A percentile compares a stretch with the other conserved stretches of the same genome.
Evolutionary conservation across 1,140 invertebrate genomes (phyloP).

Genomic region (Bombus confusus): DNA sequence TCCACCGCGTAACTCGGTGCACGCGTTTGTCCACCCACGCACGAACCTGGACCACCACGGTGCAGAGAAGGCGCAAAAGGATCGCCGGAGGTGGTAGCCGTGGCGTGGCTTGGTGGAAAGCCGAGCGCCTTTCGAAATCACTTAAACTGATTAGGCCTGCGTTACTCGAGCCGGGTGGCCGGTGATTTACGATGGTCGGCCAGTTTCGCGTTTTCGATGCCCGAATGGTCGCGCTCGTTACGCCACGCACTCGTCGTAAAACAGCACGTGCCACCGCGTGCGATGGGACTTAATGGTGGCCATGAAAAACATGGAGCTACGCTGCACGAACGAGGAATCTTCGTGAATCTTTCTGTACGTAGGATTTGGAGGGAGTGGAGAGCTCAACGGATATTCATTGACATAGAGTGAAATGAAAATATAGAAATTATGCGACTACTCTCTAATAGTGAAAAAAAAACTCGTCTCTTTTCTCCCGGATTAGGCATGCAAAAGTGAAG

Average conservation of each 20-base stretch:
- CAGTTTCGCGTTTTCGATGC: constrained; percentile 70
- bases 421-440: too few relatives aligned
- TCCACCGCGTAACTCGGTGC: constrained; percentile 61
- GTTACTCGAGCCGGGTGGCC: constrained; percentile 61
- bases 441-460: too few relatives aligned
- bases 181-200: constrained; percentile 64
- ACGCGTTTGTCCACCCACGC: constrained; percentile 59
- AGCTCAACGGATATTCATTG: too few relatives aligned
- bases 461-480: too few relatives aligned
- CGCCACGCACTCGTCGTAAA: constrained; percentile 51
- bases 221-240: constrained; percentile 60
- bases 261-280: constrained; percentile 53
- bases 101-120: constrained; percentile 8
- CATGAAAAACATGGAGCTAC: background rate
- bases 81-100: constrained; percentile 34
- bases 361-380: too few relatives aligned
- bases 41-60: constrained; percentile 55
- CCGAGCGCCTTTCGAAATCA: constrained; percentile 70
- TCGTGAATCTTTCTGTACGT: too few relatives aligned
- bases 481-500: too few relatives aligned
- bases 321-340: too few relatives aligned
- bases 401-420: too few relatives aligned
- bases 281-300: background rate
- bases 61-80: constrained; percentile 18
- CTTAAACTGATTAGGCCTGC: constrained; percentile 74